Evolutionary conservation across 2,113 vertebrate species (phyloP), one percentile per base, ranked within the genome.

Genomic region (Rallus limicola): DNA sequence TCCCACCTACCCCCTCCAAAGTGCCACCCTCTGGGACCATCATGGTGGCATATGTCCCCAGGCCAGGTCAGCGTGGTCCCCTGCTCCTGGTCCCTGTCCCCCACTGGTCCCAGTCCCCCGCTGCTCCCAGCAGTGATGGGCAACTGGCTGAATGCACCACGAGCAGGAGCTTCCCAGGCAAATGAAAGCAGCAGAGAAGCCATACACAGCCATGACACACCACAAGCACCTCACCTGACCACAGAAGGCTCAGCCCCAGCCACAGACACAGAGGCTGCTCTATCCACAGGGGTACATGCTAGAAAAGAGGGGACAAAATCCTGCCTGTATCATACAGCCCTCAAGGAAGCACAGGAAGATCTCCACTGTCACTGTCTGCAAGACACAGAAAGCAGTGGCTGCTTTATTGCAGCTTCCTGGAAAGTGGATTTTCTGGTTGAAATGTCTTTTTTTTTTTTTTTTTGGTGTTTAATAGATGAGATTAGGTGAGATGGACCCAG

Each of bases 261-360:
- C 58, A 52, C 23, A 62, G 46, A 40, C 24, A 36, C 6, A 20
- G 62, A 88, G n/a, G 19, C 20, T 33, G 23, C 28, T 71, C 42
- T 28, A 34, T 75, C 78, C 46, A 52, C 40, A 34, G 68, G 29
- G 33, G 77, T 68, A 92, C 67, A 65, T 50, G 83, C 80, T 64
- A 85, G 87, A 86, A 86, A 21, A 77, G 63, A 29, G 60, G 90
- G 80, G 67, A 93, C 92, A 94, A 94, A n/a, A 52, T 18, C 44
- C 25, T 56, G 53, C 42, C 25, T 77, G 11, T 74, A 36, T 33
- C 59, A 36, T 33, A 44, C 40, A 64, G 58, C 76, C 65, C 63
- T 56, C 34, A 83, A 86, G 79, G 33, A 26, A 40, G 36, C 17
- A 44, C 29, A 48, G 48, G 18, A 56, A 88, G 38, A 33, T 42